phyloP scores from a whole-genome alignment of 2,888 invertebrate genomes.

The Monopis laevigella region DNA sequence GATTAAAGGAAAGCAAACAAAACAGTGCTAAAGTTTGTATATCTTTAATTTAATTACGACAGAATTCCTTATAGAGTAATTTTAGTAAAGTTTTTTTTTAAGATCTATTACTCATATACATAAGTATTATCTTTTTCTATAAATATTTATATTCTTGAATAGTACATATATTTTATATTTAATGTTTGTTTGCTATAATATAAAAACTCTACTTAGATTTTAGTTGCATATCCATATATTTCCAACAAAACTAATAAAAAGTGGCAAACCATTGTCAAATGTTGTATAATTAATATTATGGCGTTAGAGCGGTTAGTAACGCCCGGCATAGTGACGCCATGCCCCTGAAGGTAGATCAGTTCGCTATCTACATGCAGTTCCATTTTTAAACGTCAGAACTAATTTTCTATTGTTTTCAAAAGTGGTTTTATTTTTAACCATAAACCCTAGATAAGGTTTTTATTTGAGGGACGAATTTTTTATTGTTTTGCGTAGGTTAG shows the following conservation, averaged over 20 bases:
- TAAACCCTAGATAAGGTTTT: too few species aligned
- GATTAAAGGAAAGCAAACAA: too few species aligned
- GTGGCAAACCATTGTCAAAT: conserved; percentile 15
- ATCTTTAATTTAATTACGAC: too few species aligned
- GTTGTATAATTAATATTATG: conserved; percentile 37
- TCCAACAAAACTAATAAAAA: conserved; percentile 5
- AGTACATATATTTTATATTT: too few species aligned
- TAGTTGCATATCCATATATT: conserved; percentile 6
- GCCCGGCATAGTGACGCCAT: conserved; percentile 5
- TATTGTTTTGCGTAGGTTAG: too few species aligned
- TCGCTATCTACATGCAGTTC: too few species aligned
- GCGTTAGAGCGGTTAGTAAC: conserved; percentile 8
- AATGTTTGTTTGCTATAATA: too few species aligned
- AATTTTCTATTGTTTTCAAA: conserved; percentile 65
- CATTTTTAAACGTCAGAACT: conserved; percentile 64
- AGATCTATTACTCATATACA: not conserved
- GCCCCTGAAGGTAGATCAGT: not conserved
- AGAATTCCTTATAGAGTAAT: too few species aligned
- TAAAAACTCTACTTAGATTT: too few species aligned
- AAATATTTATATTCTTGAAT: not conserved
- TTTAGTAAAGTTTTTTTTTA: too few species aligned
- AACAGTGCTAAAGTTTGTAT: too few species aligned
- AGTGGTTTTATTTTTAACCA: conserved; percentile 61
- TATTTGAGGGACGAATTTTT: too few species aligned
- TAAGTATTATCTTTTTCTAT: not conserved